Percentiles rank a stretch among this genome's conserved stretches.
These are phyloP conservation scores for Onthophagus sagittarius DNA, from an alignment of 2,888 invertebrate genomes.

Conservation along the genomic window DNA sequence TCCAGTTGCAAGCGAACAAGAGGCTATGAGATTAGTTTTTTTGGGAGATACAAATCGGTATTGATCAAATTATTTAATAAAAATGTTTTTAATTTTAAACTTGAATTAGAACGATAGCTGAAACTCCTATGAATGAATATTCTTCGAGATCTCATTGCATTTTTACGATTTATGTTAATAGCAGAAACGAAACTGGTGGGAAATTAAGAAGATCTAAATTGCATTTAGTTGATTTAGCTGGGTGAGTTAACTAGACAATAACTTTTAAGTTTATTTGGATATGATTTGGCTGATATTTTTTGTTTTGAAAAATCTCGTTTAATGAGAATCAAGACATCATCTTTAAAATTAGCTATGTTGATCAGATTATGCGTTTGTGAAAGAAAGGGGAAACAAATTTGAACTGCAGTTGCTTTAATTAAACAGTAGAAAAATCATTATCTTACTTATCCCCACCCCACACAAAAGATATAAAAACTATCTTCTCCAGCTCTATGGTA, in stretches of 20 bases:
- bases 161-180: slow-evolving; percentile 52
- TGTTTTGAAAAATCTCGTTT: no score
- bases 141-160: slow-evolving; percentile 57
- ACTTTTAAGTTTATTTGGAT: neutral
- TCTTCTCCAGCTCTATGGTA: no score
- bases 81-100: neutral
- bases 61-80: slow-evolving; percentile 1
- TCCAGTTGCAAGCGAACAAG: slow-evolving; percentile 49
- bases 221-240: slow-evolving; percentile 55
- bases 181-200: slow-evolving; percentile 40
- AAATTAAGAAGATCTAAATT: slow-evolving; percentile 50
- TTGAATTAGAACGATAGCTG: slow-evolving; percentile 49
- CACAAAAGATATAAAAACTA: no score
- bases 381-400: no score
- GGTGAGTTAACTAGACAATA: slow-evolving; percentile 38
- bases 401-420: no score
- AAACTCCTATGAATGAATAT: slow-evolving; percentile 54
- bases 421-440: no score
- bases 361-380: no score
- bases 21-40: slow-evolving; percentile 52
- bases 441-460: no score
- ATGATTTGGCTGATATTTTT: neutral
- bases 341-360: no score
- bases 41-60: slow-evolving; percentile 53
- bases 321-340: no score